phyloP scores from a whole-genome alignment of 2,113 vertebrate species.

The Ophiodon elongatus region DNA sequence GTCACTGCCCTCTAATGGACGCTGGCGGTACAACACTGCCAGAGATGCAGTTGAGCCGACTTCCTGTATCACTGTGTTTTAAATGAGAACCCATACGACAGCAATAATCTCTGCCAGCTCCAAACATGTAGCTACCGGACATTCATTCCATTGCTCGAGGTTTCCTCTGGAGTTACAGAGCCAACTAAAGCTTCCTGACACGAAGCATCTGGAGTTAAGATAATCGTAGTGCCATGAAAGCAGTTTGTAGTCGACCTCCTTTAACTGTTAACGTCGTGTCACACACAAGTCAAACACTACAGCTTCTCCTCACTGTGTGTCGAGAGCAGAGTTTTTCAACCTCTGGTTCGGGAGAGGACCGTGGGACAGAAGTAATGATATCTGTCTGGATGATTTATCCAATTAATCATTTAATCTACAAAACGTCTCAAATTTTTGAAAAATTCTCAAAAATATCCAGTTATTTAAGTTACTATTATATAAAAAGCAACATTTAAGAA shows the following conservation, averaged over 20 bases:
- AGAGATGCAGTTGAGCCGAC: conserved; percentile 55
- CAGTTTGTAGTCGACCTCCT: too few relatives aligned
- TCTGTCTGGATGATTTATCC: neutral
- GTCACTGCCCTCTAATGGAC: conserved; percentile 59
- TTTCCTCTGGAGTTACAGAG: neutral
- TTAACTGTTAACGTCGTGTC: neutral
- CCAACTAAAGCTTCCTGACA: neutral
- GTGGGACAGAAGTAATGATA: neutral
- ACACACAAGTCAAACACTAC: neutral
- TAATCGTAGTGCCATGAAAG: too few relatives aligned
- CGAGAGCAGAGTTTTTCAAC: conserved; percentile 38
- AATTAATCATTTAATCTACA: too few relatives aligned
- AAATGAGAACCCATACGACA: conserved; percentile 62
- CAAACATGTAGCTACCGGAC: conserved; percentile 58
- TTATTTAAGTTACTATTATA: neutral
- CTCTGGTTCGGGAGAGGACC: neutral
- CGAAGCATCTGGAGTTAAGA: too few relatives aligned
- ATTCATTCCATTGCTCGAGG: conserved; percentile 48
- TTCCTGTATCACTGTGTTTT: conserved; percentile 73
- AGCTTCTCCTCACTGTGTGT: neutral
- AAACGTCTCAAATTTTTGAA: too few relatives aligned
- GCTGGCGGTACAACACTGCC: conserved; percentile 61
- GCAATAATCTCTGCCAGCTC: conserved; percentile 82
- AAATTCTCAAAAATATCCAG: too few relatives aligned
- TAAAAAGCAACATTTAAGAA: neutral